Conservation (phyloP, 2,888 invertebrate species). For the Invenusta paracnida region DNA sequence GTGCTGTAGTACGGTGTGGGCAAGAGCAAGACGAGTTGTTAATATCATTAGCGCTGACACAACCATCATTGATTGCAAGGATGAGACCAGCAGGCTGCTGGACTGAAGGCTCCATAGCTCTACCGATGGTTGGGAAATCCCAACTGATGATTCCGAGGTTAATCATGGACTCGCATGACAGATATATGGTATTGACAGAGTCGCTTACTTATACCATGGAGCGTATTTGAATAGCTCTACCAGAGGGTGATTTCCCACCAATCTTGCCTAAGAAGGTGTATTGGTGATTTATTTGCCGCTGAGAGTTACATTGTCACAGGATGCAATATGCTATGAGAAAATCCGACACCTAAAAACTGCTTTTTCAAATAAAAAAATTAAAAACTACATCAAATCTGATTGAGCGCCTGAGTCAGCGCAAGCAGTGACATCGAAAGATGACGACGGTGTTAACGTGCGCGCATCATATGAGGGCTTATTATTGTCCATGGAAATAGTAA, state of each 20-base stretch:
- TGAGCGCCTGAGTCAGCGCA: conserved; percentile 25
- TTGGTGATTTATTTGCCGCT: neutral
- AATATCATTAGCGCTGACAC: neutral
- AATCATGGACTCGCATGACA: neutral
- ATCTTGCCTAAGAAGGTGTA: neutral
- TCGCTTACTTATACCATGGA: conserved; percentile 17
- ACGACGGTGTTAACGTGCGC: neutral
- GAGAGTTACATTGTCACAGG: too few relatives aligned
- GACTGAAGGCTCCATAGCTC: neutral
- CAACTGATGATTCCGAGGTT: neutral
- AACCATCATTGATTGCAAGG: neutral
- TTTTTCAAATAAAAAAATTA: too few relatives aligned
- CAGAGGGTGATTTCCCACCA: neutral
- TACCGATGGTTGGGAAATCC: neutral
- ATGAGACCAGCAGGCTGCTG: neutral
- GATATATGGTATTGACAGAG: neutral
- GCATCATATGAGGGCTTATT: neutral
- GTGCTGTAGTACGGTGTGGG: neutral
- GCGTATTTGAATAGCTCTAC: neutral
- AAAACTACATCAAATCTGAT: conserved; percentile 9
- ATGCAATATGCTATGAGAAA: neutral
- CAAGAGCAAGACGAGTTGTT: neutral
- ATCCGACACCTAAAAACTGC: conserved; percentile 4
- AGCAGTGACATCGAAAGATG: neutral
- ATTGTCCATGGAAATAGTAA: neutral